Conservation (phyloP, 1,140 invertebrate genomes). For the Holotrichia oblita region DNA sequence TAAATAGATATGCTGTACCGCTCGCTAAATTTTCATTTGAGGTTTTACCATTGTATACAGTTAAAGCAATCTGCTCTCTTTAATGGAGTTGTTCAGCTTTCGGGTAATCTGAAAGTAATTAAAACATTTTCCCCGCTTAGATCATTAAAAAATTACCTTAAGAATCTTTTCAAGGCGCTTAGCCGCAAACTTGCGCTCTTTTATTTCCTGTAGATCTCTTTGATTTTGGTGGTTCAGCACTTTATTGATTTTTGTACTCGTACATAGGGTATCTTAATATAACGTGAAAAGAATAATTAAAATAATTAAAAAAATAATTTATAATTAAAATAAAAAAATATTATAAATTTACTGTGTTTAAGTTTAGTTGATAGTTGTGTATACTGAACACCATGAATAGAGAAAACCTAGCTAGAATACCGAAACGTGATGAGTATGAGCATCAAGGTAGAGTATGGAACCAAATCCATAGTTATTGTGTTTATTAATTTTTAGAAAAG, state of each 20-base stretch:
- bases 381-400: too few species aligned
- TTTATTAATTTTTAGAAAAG: too few species aligned
- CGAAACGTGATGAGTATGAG: too few species aligned
- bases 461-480: too few species aligned
- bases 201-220: slow-evolving; percentile 2
- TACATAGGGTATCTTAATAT: neutral
- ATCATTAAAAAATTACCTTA: slow-evolving; percentile 29
- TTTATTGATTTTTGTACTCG: neutral
- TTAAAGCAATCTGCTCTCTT: slow-evolving; percentile 5
- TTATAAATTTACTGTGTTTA: too few species aligned
- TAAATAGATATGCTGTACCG: too few species aligned
- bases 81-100: neutral
- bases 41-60: neutral
- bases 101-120: slow-evolving; percentile 20
- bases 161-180: slow-evolving; percentile 16
- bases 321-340: too few species aligned
- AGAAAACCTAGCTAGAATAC: too few species aligned
- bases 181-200: slow-evolving; percentile 21
- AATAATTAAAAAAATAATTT: neutral
- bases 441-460: too few species aligned
- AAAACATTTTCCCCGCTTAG: slow-evolving; percentile 23
- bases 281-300: slow-evolving; percentile 14
- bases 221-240: neutral
- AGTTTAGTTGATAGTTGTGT: too few species aligned
- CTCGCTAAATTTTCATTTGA: neutral